Evolutionary conservation across 2,888 invertebrate genomes (phyloP), one percentile per base, ranked within the genome.

Genomic region (Tetragnatha montana): DNA sequence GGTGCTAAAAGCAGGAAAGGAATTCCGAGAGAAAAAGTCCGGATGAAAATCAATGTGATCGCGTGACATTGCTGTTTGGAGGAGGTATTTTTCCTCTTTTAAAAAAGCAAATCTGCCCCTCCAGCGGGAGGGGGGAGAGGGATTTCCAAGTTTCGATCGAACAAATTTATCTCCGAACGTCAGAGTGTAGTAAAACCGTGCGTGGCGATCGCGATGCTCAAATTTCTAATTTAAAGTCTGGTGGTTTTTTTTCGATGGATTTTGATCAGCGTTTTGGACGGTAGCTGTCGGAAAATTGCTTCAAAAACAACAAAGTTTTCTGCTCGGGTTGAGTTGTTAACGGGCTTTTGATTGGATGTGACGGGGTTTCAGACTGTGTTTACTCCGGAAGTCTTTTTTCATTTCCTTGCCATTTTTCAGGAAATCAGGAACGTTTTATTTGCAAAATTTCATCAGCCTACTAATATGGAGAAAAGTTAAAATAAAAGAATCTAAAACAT

Each of bases 11-110:
- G 75, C 47, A 79, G 8, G 75, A 75, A 21, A 75, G 49, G 47
- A 75, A 35, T n/a, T 49, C n/a, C 47, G 19, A 75, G 35, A 35
- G 49, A 75, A 75, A 75, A 47, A 17, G n/a, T n/a, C 8, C n/a
- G 49, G 75, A 47, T 47, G 49, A 74, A 75, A 75, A 75, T 75
- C 75, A 75, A 75, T 75, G 75, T n/a, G 49, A 19, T 75, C 49
- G 75, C 75, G 75, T 75, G 75, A 75, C 75, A 75, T 21, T 21
- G 71, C 19, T 71, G 49, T n/a, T 50, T 75, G 8, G 75, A n/a
- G 47, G 49, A 50, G 75, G 60, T 60, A 60, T 60, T 60, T 60
- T 60, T 60, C 17, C 60, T 17, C 60, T 17, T 60, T 60, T 60
- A 60, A 60, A 35, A 35, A 60, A 60, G 60, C 17, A 17, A 60